Percentiles rank a stretch among this genome's conserved stretches.
Evolutionary conservation across 2,113 vertebrate species (phyloP).

Genomic region (Scophthalmus maximus): DNA sequence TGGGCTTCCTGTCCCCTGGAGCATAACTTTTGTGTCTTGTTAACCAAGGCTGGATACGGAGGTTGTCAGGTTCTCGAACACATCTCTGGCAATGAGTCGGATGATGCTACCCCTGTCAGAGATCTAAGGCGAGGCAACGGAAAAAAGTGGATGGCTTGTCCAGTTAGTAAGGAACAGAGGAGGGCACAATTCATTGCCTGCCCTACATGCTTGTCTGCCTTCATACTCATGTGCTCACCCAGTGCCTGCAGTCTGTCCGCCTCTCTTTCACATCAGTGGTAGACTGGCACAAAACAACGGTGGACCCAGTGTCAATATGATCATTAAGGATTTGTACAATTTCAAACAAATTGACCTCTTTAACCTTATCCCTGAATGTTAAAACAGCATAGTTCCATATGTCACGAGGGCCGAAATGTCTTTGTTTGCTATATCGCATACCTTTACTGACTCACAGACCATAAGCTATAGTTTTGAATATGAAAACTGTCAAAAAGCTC

Average conservation of each 20-base stretch:
- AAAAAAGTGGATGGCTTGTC: slow-evolving; percentile 61
- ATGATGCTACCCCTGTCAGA: slow-evolving; percentile 53
- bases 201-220: slow-evolving; percentile 30
- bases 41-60: slow-evolving; percentile 41
- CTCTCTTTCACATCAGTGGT: not conserved
- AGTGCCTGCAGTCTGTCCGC: slow-evolving; percentile 11
- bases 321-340: not conserved
- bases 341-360: not conserved
- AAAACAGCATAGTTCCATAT: not conserved
- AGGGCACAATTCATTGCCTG: slow-evolving; percentile 41
- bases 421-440: not conserved
- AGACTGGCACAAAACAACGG: slow-evolving; percentile 1
- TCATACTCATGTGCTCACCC: slow-evolving; percentile 10
- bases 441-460: not conserved
- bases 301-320: not conserved
- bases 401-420: not conserved
- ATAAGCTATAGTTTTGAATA: not conserved
- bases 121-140: slow-evolving; percentile 41
- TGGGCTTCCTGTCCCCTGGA: slow-evolving; percentile 15
- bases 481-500: not conserved
- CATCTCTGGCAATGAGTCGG: slow-evolving; percentile 43
- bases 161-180: slow-evolving; percentile 55
- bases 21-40: slow-evolving; percentile 63
- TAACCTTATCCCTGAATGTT: not conserved
- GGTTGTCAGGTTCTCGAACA: slow-evolving; percentile 44